Conservation (phyloP, 2,888 invertebrate genomes). For the Sphecodes monilicornis region DNA sequence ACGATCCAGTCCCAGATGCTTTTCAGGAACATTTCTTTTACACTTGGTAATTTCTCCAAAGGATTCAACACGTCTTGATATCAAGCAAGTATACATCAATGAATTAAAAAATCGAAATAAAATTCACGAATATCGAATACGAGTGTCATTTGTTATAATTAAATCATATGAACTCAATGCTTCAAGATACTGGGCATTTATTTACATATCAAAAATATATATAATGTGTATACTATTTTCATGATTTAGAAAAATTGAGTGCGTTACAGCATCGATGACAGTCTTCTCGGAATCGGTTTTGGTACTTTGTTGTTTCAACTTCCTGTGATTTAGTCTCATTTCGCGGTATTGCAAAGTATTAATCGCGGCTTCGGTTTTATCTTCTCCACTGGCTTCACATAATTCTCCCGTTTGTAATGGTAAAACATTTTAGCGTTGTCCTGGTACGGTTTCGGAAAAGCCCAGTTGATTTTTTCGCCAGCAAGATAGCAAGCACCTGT, state of each 20-base stretch:
- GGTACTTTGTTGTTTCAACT: not conserved
- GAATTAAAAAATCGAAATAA: not conserved
- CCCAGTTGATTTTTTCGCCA: constrained; percentile 88
- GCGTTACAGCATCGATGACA: not conserved
- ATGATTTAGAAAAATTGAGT: not conserved
- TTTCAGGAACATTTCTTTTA: constrained; percentile 54
- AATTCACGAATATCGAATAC: constrained; percentile 3
- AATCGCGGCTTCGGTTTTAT: not conserved
- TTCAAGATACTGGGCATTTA: not conserved
- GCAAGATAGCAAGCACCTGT: constrained; percentile 95
- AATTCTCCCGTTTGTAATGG: constrained; percentile 84
- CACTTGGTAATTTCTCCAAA: constrained; percentile 43
- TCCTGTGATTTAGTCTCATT: constrained; percentile 4
- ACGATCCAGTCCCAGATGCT: constrained; percentile 60
- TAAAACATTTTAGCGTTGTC: constrained; percentile 89
- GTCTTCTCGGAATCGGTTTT: not conserved
- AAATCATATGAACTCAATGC: not conserved
- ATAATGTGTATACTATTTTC: constrained; percentile 13
- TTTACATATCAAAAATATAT: constrained; percentile 1
- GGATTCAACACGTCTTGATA: not conserved
- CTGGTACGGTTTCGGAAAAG: constrained; percentile 89
- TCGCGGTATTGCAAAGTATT: not conserved
- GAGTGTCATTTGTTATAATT: constrained; percentile 40
- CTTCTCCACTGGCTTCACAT: constrained; percentile 20
- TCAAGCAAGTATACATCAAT: not conserved